Conservation (phyloP, 2,888 invertebrate species). For the Rapana venosa region DNA sequence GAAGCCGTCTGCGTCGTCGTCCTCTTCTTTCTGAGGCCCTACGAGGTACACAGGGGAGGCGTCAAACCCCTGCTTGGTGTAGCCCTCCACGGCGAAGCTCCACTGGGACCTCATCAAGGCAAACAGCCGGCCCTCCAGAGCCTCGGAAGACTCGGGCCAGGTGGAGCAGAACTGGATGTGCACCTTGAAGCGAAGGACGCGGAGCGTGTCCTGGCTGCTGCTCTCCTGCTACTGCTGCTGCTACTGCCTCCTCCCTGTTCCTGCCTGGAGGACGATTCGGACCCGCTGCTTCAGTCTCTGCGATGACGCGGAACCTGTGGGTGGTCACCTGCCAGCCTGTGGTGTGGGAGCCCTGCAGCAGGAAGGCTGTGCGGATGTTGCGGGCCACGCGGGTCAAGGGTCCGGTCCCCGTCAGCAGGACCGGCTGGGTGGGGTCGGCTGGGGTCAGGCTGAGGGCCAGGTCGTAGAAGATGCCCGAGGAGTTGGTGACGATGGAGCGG, state of each 20-base stretch:
- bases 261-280: neutral
- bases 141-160: slow-evolving; percentile 1
- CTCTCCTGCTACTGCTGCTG: neutral
- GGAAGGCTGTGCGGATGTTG: slow-evolving; percentile 38
- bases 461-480: slow-evolving; percentile 29
- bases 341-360: slow-evolving; percentile 24
- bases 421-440: neutral
- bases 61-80: neutral
- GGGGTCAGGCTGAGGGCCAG: slow-evolving; percentile 26
- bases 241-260: neutral
- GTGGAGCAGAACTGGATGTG: slow-evolving; percentile 2
- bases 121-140: slow-evolving; percentile 14
- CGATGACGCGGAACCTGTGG: neutral
- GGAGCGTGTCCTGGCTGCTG: neutral
- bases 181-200: slow-evolving; percentile 17
- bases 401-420: neutral
- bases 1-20: neutral
- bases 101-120: slow-evolving; percentile 16
- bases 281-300: neutral
- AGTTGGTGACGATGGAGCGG: neutral
- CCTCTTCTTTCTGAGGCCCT: neutral
- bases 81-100: slow-evolving; percentile 8
- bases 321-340: slow-evolving; percentile 31
- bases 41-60: neutral
- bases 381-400: slow-evolving; percentile 25